phyloP scores from a whole-genome alignment of 1,140 invertebrate species.

The Drosophila bocki region DNA sequence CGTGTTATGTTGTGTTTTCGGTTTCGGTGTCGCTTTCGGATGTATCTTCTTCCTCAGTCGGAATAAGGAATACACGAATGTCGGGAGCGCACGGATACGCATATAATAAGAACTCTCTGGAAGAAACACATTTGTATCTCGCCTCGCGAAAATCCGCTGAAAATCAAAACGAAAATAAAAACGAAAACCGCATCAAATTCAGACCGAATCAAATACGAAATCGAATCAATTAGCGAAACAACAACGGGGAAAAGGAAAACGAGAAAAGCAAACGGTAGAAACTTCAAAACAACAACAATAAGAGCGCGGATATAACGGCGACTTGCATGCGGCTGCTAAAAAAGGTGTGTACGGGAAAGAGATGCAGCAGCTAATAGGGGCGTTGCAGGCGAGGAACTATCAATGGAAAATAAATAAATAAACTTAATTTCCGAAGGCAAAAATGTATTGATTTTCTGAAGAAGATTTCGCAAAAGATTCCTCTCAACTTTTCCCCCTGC shows the following conservation, averaged over 20 bases:
- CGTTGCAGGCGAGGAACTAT: conserved; percentile 5
- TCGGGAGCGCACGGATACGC: conserved; percentile 60
- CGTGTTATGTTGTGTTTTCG: conserved; percentile 79
- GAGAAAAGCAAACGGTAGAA: conserved; percentile 12
- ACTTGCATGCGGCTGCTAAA: conserved; percentile 78
- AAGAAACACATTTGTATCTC: conserved; percentile 47
- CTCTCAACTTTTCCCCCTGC: conserved; percentile 18
- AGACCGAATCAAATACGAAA: conserved; percentile 25
- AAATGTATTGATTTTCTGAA: conserved; percentile 54
- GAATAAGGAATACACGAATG: conserved; percentile 80
- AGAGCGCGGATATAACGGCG: conserved; percentile 41
- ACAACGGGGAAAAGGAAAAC: neutral
- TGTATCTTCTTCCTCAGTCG: conserved; percentile 78
- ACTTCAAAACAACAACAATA: conserved; percentile 38
- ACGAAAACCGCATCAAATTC: conserved; percentile 33
- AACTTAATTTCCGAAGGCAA: conserved; percentile 21
- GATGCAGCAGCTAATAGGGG: neutral
- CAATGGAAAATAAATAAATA: conserved; percentile 26
- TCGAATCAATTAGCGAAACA: conserved; percentile 34
- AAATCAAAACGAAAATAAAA: conserved; percentile 40
- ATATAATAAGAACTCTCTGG: conserved; percentile 58
- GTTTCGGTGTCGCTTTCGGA: conserved; percentile 53
- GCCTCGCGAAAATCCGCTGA: conserved; percentile 61
- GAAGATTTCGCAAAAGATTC: conserved; percentile 57
- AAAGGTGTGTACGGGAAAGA: conserved; percentile 70